phyloP scores from a whole-genome alignment of 2,113 vertebrate genomes.

The Nothobranchius furzeri region DNA sequence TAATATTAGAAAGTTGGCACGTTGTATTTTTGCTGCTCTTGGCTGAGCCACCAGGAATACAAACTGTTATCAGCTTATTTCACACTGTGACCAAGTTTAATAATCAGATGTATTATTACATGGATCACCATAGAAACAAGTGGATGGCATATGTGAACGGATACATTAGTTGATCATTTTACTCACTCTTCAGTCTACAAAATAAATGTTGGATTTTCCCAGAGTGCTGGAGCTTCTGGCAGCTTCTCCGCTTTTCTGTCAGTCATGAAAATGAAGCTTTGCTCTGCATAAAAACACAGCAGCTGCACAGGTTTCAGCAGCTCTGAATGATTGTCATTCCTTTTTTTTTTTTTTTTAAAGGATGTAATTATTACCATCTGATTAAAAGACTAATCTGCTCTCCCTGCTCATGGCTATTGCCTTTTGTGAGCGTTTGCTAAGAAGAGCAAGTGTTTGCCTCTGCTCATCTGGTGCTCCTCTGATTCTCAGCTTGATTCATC shows the following conservation, averaged over 20 bases:
- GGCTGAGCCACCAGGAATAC: too few species aligned
- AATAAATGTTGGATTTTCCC: conserved; percentile 1
- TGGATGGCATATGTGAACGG: conserved; percentile 1
- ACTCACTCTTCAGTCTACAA: not conserved
- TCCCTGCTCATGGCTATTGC: not conserved
- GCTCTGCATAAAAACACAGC: conserved; percentile 14
- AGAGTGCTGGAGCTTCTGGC: conserved; percentile 15
- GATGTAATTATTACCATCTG: conserved; percentile 12
- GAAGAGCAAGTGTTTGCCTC: conserved; percentile 31
- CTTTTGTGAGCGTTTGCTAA: conserved; percentile 36
- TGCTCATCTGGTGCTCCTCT: conserved; percentile 44
- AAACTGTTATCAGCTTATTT: too few species aligned
- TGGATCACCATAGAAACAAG: conserved; percentile 30
- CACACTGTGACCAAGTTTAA: not conserved
- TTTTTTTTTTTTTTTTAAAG: not conserved
- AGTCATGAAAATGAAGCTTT: conserved; percentile 28
- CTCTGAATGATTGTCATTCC: conserved; percentile 5
- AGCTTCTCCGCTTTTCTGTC: conserved; percentile 24
- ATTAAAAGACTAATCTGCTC: conserved; percentile 18
- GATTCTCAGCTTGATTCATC: conserved; percentile 63
- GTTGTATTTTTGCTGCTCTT: not conserved
- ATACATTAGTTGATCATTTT: not conserved
- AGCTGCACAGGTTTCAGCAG: not conserved
- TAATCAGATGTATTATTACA: not conserved
- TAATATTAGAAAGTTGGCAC: too few species aligned